A percentile compares a stretch with the other conserved stretches of the same genome.
phyloP scores from a whole-genome alignment of 2,888 invertebrate genomes.

The Eupithecia subfuscata region DNA sequence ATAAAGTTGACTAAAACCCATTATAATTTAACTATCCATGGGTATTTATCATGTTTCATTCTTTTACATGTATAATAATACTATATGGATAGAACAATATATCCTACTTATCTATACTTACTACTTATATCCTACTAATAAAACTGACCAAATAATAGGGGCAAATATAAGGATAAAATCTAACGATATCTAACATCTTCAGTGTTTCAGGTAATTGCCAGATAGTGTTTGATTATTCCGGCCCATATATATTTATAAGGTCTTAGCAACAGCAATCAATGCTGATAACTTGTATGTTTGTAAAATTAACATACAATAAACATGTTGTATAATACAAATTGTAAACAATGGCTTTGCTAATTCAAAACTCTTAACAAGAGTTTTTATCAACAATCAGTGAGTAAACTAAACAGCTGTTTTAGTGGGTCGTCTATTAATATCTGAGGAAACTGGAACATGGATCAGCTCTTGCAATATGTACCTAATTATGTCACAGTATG shows the following conservation, averaged over 20 bases:
- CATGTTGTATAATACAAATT: background rate
- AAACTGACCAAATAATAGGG: too few relatives aligned
- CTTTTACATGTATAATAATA: too few relatives aligned
- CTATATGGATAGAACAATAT: too few relatives aligned
- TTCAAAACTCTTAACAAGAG: background rate
- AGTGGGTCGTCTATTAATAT: conserved; percentile 62
- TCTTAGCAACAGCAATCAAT: background rate
- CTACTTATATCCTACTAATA: too few relatives aligned
- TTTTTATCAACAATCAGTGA: conserved; percentile 1
- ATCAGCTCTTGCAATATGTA: conserved; percentile 7
- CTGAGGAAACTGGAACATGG: conserved; percentile 46
- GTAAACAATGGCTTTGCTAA: background rate
- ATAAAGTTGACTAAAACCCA: background rate
- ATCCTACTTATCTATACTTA: too few relatives aligned
- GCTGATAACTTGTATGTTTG: background rate
- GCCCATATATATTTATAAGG: too few relatives aligned
- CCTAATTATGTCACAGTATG: conserved; percentile 1
- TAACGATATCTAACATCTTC: too few relatives aligned
- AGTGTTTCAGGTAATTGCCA: background rate
- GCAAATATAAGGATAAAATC: too few relatives aligned
- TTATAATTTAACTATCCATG: background rate
- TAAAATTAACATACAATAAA: background rate
- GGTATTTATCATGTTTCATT: background rate
- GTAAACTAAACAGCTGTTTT: conserved; percentile 7
- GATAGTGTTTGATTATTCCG: too few relatives aligned